Evolutionary conservation across 2,888 invertebrate species (phyloP).

Genomic region (Pelosia muscerda): DNA sequence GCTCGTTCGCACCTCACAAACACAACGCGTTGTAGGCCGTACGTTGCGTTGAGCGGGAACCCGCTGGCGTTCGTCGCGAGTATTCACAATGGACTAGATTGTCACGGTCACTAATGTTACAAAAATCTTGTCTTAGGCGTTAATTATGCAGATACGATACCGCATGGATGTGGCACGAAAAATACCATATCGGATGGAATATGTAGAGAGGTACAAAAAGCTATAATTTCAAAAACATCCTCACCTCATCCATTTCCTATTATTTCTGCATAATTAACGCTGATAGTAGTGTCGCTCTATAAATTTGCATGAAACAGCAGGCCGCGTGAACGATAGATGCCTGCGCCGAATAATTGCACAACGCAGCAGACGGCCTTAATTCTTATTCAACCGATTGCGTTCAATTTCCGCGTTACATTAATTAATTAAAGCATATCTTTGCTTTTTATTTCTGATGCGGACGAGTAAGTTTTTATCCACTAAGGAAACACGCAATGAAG

Average conservation of each 20-base stretch:
- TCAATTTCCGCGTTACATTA: slow-evolving; percentile 43
- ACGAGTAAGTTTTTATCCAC: slow-evolving; percentile 16
- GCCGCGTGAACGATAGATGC: background rate
- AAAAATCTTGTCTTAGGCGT: too few relatives aligned
- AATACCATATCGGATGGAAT: background rate
- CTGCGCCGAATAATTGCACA: background rate
- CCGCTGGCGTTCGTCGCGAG: background rate
- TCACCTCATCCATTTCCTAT: too few relatives aligned
- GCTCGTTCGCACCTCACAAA: slow-evolving; percentile 9
- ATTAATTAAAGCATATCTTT: slow-evolving; percentile 48
- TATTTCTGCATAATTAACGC: too few relatives aligned
- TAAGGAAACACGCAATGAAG: slow-evolving; percentile 20
- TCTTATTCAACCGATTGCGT: slow-evolving; percentile 48
- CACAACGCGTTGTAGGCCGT: slow-evolving; percentile 10
- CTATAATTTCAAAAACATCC: background rate
- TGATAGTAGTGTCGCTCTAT: background rate
- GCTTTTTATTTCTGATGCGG: slow-evolving; percentile 29
- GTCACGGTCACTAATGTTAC: background rate
- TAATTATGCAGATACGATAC: too few relatives aligned
- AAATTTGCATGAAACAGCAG: background rate
- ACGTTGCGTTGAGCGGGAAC: background rate
- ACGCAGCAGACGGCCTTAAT: slow-evolving; percentile 5
- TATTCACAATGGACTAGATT: too few relatives aligned
- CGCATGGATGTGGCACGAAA: background rate
- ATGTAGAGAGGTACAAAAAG: too few relatives aligned